Conservation (phyloP, 2,888 invertebrate species). For the Acrobasis repandana region DNA sequence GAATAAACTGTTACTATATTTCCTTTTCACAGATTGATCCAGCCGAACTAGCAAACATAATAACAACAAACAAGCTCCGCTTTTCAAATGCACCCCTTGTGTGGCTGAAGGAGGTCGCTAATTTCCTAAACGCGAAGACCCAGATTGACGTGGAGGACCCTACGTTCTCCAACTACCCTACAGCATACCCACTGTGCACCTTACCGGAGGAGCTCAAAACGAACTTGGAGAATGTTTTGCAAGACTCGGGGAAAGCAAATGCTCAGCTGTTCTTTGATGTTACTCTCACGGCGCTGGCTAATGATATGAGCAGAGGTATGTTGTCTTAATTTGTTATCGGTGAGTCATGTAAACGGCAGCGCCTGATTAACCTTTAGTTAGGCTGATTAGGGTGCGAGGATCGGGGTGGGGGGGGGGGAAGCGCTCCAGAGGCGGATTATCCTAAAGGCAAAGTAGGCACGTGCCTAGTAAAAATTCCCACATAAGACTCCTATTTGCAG, state of each 20-base stretch:
- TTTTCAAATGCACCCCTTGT: conserved; percentile 87
- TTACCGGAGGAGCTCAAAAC: conserved; percentile 72
- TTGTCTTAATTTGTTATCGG: too few relatives aligned
- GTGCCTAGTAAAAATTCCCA: too few relatives aligned
- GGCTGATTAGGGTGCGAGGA: too few relatives aligned
- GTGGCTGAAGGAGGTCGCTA: conserved; percentile 87
- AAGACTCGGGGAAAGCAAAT: conserved; percentile 84
- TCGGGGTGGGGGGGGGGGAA: too few relatives aligned
- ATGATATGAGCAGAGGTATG: conserved; percentile 87
- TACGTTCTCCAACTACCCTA: conserved; percentile 80
- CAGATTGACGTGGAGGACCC: conserved; percentile 85
- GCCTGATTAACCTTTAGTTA: too few relatives aligned
- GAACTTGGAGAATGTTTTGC: conserved; percentile 74
- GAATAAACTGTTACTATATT: too few relatives aligned
- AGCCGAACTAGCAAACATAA: conserved; percentile 77
- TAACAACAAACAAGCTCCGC: conserved; percentile 82
- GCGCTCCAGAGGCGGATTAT: too few relatives aligned
- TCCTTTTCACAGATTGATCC: conserved; percentile 81
- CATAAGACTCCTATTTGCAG: too few relatives aligned
- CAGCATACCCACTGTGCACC: conserved; percentile 81
- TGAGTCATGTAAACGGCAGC: too few relatives aligned
- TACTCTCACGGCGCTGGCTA: conserved; percentile 86
- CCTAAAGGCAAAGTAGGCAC: too few relatives aligned
- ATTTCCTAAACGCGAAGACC: conserved; percentile 84
- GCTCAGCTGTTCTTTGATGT: conserved; percentile 87